phyloP scores from a whole-genome alignment of 2,113 vertebrate genomes.

The Alectura lathami region DNA sequence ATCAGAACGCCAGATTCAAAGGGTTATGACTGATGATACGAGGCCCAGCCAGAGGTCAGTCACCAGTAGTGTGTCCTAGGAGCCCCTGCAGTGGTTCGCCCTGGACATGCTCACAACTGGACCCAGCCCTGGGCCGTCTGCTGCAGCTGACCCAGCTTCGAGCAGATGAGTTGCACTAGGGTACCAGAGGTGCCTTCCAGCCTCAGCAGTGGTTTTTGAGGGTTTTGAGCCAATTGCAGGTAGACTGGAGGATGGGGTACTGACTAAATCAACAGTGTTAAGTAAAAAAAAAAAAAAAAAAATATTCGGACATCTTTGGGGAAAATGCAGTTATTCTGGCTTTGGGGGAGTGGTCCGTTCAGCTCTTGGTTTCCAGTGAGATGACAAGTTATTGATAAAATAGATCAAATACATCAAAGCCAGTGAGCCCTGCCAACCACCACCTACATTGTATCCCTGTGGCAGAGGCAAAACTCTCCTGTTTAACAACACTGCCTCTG shows the following conservation, averaged over 20 bases:
- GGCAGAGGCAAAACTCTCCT: background rate
- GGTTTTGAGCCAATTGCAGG: background rate
- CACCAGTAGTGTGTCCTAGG: background rate
- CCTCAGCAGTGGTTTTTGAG: accelerated
- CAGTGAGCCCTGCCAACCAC: background rate
- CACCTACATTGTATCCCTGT: accelerated
- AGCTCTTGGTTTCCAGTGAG: background rate
- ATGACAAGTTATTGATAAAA: background rate
- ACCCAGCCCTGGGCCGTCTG: background rate
- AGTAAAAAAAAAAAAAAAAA: background rate
- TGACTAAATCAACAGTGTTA: background rate
- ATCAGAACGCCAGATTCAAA: background rate
- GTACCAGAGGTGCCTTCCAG: background rate
- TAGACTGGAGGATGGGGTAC: no score
- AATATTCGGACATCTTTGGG: background rate
- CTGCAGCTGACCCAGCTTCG: background rate
- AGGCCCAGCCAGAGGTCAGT: background rate
- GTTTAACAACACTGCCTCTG: background rate
- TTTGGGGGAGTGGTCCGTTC: background rate
- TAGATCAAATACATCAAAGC: background rate
- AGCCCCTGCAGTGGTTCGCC: background rate
- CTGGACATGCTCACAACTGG: background rate
- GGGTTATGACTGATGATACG: background rate
- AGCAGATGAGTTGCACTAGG: background rate
- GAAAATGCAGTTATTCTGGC: background rate